Conservation (phyloP, 2,113 vertebrate genomes). For the Phocoena phocoena region DNA sequence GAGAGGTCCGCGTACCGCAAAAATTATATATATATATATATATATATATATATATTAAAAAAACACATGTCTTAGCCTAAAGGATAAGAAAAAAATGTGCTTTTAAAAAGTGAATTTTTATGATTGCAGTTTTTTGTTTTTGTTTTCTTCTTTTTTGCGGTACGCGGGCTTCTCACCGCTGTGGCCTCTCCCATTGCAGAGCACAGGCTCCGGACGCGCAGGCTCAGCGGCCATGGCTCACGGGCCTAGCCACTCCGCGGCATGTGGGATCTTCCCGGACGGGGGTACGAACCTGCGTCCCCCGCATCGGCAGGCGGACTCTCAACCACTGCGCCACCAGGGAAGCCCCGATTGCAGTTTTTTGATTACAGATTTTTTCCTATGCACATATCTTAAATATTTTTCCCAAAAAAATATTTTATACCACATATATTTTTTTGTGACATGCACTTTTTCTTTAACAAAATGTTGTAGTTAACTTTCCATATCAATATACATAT, state of each 20-base stretch:
- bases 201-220: too few species aligned
- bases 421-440: neutral
- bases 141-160: neutral
- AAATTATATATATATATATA: too few species aligned
- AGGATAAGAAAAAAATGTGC: neutral
- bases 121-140: neutral
- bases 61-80: neutral
- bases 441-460: slow-evolving; percentile 13
- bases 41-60: too few species aligned
- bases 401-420: neutral
- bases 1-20: too few species aligned
- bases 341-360: neutral
- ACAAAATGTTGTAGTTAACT: neutral
- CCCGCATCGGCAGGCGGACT: too few species aligned
- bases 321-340: too few species aligned
- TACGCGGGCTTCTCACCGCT: too few species aligned
- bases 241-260: too few species aligned
- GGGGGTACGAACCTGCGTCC: too few species aligned
- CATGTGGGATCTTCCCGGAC: too few species aligned
- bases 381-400: neutral
- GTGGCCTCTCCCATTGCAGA: too few species aligned
- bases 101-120: slow-evolving; percentile 36
- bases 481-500: neutral
- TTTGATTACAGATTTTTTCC: slow-evolving; percentile 6
- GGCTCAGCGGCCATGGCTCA: too few species aligned